Conservation (phyloP, 2,113 vertebrate species). For the Lonchura striata region DNA sequence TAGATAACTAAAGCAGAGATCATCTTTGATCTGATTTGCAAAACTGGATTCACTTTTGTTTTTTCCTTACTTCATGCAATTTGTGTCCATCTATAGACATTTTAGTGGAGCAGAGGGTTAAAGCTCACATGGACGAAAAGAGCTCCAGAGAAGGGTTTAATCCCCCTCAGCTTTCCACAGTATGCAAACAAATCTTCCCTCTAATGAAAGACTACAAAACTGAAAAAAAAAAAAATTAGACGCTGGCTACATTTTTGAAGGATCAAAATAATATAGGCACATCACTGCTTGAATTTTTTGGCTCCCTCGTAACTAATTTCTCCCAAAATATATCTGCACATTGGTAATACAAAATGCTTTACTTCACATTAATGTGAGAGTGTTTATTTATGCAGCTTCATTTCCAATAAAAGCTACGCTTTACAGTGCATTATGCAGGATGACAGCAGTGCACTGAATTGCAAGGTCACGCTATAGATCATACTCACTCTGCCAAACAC, state of each 20-base stretch:
- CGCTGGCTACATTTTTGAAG: neutral
- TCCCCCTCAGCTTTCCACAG: neutral
- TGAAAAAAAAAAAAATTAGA: neutral
- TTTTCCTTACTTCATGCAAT: neutral
- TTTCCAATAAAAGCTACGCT: conserved; percentile 64
- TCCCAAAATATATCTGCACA: neutral
- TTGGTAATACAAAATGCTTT: conserved; percentile 47
- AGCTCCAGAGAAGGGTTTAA: neutral
- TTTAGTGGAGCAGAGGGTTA: neutral
- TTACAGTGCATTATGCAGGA: conserved; percentile 28
- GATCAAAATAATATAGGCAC: neutral
- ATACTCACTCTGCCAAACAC: conserved; percentile 49
- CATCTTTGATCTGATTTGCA: neutral
- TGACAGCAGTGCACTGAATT: conserved; percentile 26
- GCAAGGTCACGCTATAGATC: conserved; percentile 62
- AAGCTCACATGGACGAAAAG: neutral
- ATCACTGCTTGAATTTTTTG: neutral
- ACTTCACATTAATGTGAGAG: conserved; percentile 51
- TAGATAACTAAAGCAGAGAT: neutral
- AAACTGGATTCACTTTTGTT: neutral
- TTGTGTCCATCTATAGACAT: neutral
- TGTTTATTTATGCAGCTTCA: conserved; percentile 64
- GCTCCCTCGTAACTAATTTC: neutral
- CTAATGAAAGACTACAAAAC: neutral
- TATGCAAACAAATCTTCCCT: neutral